Conservation (phyloP, 2,797 vertebrate species). For the Monodelphis domestica region DNA sequence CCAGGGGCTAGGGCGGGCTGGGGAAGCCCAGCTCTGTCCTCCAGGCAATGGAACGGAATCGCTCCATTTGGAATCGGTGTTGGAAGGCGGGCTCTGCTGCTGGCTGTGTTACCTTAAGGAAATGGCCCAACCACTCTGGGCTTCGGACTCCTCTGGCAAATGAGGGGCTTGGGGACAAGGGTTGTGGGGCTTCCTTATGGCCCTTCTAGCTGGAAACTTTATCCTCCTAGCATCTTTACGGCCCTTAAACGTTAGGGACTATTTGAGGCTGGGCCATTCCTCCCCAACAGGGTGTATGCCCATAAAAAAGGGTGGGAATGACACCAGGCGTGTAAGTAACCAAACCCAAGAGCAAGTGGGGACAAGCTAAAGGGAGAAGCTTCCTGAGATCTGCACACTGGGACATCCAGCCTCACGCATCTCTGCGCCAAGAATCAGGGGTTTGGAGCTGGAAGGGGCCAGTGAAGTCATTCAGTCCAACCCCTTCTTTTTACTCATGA, state of each 20-base stretch:
- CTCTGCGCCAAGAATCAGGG: too few relatives aligned
- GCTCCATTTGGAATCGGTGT: neutral
- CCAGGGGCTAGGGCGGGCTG: neutral
- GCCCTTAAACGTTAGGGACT: too few relatives aligned
- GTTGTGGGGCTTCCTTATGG: neutral
- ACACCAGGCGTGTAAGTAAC: too few relatives aligned
- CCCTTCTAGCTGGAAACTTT: neutral
- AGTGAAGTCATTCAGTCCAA: neutral
- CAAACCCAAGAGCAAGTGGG: too few relatives aligned
- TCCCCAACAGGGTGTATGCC: neutral
- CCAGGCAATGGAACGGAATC: neutral
- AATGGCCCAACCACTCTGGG: neutral
- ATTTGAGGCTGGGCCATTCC: neutral
- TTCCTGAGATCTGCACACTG: neutral
- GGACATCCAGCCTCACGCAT: too few relatives aligned
- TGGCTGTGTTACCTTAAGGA: neutral
- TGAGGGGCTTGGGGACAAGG: neutral
- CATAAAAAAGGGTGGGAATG: neutral
- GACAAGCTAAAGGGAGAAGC: neutral
- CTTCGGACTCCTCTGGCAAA: neutral
- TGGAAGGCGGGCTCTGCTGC: neutral
- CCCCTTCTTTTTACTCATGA: too few relatives aligned
- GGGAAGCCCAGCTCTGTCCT: neutral
- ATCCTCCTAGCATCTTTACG: rapidly evolving
- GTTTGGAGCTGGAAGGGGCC: too few relatives aligned